Evolutionary conservation across 2,888 invertebrate species (phyloP).

Genomic region (Chouioia cunea): DNA sequence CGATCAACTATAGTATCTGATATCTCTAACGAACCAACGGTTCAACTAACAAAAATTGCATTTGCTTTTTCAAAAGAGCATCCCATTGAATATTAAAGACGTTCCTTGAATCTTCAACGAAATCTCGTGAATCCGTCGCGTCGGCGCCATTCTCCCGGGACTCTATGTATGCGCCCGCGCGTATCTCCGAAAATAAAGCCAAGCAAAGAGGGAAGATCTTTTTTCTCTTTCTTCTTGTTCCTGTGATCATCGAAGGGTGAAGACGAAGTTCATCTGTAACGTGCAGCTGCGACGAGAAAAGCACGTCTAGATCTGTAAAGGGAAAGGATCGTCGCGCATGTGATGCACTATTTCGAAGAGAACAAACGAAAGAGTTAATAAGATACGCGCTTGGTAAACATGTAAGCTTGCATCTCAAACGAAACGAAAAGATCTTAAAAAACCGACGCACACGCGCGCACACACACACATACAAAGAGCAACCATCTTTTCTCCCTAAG

Average conservation of each 20-base stretch:
- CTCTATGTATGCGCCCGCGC: background rate
- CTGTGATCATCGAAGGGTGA: conserved; percentile 21
- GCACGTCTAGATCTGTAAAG: background rate
- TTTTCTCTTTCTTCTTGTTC: background rate
- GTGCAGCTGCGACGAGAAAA: conserved; percentile 10
- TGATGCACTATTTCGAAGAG: background rate
- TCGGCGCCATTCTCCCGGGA: too few species aligned
- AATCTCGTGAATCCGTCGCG: too few species aligned
- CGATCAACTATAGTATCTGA: too few species aligned
- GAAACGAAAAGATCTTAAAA: too few species aligned
- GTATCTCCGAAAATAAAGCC: background rate
- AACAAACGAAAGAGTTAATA: background rate
- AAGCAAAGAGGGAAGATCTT: background rate
- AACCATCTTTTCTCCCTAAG: conserved; percentile 2
- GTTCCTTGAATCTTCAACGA: too few species aligned
- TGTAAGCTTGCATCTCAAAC: background rate
- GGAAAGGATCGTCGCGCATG: background rate
- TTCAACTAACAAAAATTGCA: background rate
- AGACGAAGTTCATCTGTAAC: conserved; percentile 11
- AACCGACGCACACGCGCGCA: too few species aligned
- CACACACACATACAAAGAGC: too few species aligned
- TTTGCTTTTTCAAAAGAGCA: too few species aligned
- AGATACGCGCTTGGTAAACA: background rate
- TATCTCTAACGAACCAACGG: conserved; percentile 19
- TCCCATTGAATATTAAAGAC: too few species aligned